Percentiles rank a stretch among this genome's conserved stretches.
phyloP scores from a whole-genome alignment of 1,140 invertebrate genomes.

The Zaprionus davidi region DNA sequence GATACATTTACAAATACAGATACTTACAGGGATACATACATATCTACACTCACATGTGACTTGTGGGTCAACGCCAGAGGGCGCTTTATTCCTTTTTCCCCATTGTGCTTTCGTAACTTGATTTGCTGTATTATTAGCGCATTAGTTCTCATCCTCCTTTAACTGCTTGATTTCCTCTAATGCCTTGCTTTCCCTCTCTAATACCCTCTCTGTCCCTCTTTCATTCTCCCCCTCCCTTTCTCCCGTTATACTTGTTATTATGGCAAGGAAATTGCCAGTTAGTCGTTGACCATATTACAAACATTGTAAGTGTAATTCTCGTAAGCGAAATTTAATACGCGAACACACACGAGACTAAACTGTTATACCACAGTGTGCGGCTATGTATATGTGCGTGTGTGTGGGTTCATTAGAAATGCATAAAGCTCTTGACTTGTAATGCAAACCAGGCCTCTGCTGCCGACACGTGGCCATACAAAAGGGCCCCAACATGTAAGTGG shows the following conservation, averaged over 20 bases:
- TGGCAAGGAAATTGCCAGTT: slow-evolving; percentile 39
- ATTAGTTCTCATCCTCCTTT: slow-evolving; percentile 13
- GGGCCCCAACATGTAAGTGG: not conserved
- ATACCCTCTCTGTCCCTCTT: not conserved
- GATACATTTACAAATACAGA: slow-evolving; percentile 23
- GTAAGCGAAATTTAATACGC: slow-evolving; percentile 47
- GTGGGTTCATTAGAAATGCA: slow-evolving; percentile 40
- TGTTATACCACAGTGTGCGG: slow-evolving; percentile 36
- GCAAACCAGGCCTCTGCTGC: slow-evolving; percentile 27
- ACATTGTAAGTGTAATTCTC: slow-evolving; percentile 24
- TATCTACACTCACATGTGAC: slow-evolving; percentile 17
- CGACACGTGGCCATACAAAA: slow-evolving; percentile 19
- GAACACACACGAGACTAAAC: slow-evolving; percentile 28
- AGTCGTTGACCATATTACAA: slow-evolving; percentile 19
- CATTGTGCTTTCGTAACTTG: slow-evolving; percentile 34
- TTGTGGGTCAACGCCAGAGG: slow-evolving; percentile 75
- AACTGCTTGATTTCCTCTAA: not conserved
- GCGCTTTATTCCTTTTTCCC: slow-evolving; percentile 29
- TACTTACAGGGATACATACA: not conserved
- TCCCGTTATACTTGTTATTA: slow-evolving; percentile 13
- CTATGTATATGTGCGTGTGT: not conserved
- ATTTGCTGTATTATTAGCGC: slow-evolving; percentile 51
- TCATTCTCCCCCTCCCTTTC: not conserved
- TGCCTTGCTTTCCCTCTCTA: not conserved
- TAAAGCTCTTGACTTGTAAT: slow-evolving; percentile 27